Base-by-base conservation (phyloP, 2,888 invertebrate species). In the Drosophila paracracens region DNA sequence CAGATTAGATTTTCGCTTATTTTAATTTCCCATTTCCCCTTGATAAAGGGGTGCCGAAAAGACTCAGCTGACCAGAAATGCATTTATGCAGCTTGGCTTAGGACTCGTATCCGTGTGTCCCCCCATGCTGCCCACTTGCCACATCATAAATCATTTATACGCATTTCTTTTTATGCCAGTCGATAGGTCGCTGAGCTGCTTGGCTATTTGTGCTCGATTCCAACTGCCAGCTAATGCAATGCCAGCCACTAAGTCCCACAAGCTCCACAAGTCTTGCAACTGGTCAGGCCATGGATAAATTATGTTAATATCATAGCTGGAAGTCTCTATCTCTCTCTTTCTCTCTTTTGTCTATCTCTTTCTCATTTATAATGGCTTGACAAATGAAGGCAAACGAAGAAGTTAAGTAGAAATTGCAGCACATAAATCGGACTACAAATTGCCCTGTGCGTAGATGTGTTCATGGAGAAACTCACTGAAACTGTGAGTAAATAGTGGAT, bases 61-160 rank as follows among this genome's bases (percentile, higher is more conserved):
- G 60, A 35, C 54, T 63, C 36, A 31, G 48, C 71, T 69, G 46
- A 59, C 62, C 62, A 79, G 56, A 38, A 73, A 81, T 83, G 87
- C 82, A 81, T 75, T 70, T 65, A 64, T 74, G 77, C 74, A 68
- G 27, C 62, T 69, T 31, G 48, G 58, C 40, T 40, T 38, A n/a
- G 53, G 36, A 43, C 18, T 33, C 38, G 27, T 16, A 16, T 25
- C 40, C 40, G 48, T 38, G n/a, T 27, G 21, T 52, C 43, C 46
- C 46, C 59, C 25, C 13, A 27, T 11, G 25, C 51, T 40, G 43
- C 50, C 27, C n/a, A 48, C 40, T 35, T 43, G 11, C 54, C 29
- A 67, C 70, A 70, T 79, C 82, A 89, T 85, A 89, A 85, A 85
- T 85, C 88, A 89, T 85, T 89, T 88, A 85, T 85, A 74, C 71